Evolutionary conservation across 2,113 vertebrate species (phyloP), one percentile per base, ranked within the genome.

Genomic region (Heliornis fulica): DNA sequence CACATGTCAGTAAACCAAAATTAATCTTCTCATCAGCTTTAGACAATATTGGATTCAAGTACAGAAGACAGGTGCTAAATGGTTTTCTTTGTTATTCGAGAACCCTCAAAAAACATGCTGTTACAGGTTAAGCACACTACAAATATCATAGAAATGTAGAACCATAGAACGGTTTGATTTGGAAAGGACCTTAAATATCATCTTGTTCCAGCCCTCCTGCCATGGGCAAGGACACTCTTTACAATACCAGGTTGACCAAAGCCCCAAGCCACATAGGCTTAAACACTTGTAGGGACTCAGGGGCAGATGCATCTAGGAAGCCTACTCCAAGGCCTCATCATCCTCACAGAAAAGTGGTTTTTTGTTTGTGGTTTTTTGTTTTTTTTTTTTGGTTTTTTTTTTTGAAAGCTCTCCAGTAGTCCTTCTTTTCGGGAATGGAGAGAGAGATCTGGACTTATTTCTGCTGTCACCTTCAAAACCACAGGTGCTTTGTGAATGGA

Each of bases 401-500:
- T n/a, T n/a, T n/a, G n/a, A n/a, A 69, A 34, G 56, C 28, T 22
- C 9, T 11, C 19, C 63, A 69, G 32, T 20, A 26, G 7, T 10
- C 12, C 13, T 64, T 19, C 3, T 64, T 6, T 74, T 64, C 43
- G 81, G 50, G 8, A 5, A 34, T 1, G 6, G 43, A 16, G 7
- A 50, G 3, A 59, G 31, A 53, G 3, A 2, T 59, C 7, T 59
- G 15, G 16, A 13, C 3, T 64, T 2, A 50, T 59, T 45, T 89
- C 6, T 80, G 3, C 6, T 53, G 9, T 15, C 18, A 13, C 0
- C 4, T 64, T 7, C 23, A 43, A 56, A 64, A 5, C 9, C 7
- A 21, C 0, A 3, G 19, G 7, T 8, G 2, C 34, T 77, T 19
- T 19, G 21, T 2, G 11, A 5, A 1, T 38, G 23, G 31, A 60